These are phyloP conservation scores for Physocephala rufipes DNA, from an alignment of 2,888 invertebrate species.

Conservation along the genomic window DNA sequence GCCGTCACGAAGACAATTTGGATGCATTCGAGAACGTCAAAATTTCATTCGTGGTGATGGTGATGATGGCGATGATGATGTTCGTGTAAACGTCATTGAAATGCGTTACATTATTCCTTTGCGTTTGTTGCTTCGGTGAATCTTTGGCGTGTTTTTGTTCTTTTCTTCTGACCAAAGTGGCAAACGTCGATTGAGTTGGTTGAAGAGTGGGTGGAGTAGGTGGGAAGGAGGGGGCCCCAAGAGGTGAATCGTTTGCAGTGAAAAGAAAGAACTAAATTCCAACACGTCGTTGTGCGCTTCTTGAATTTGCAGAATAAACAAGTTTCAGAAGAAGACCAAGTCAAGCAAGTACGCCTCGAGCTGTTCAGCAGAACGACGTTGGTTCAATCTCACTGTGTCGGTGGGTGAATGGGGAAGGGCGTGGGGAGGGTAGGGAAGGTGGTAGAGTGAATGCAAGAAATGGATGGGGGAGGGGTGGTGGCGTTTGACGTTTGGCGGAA, in stretches of 20 bases:
- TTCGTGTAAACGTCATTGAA: conserved; percentile 37
- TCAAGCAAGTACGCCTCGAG: neutral
- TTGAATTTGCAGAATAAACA: conserved; percentile 20
- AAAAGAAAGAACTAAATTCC: conserved; percentile 24
- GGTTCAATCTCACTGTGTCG: neutral
- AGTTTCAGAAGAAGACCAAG: conserved; percentile 3
- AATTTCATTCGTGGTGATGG: conserved; percentile 6
- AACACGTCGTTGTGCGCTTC: conserved; percentile 23
- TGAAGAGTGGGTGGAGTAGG: neutral
- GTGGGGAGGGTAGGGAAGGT: neutral
- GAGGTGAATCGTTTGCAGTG: conserved; percentile 27
- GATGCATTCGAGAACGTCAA: conserved; percentile 21
- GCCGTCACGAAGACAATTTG: conserved; percentile 16
- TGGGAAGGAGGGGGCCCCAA: neutral
- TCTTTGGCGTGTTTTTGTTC: conserved; percentile 3
- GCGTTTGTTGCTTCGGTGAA: neutral
- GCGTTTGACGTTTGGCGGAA: neutral
- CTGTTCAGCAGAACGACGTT: neutral
- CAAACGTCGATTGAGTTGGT: too few species aligned
- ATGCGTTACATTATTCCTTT: conserved; percentile 25
- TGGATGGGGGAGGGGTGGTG: neutral
- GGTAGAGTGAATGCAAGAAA: neutral
- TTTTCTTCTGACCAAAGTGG: neutral
- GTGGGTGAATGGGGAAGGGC: neutral
- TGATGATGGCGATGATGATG: neutral